Evolutionary conservation across 2,113 vertebrate genomes (phyloP), one percentile per base, ranked within the genome.

Genomic region (Rousettus leschenaultii): DNA sequence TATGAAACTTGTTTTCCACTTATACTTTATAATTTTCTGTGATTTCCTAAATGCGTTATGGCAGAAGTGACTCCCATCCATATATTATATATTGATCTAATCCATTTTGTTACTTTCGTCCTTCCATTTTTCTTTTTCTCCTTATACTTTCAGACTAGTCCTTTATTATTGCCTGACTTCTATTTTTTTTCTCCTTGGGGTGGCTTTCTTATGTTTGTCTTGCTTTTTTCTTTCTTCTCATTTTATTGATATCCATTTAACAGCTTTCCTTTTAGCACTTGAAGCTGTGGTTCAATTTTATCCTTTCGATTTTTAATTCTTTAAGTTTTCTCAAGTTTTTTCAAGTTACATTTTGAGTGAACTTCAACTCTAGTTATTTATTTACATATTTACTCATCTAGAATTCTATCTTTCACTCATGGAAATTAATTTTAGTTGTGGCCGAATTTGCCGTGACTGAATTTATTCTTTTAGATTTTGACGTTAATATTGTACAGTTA

Each of bases 371-470:
- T 91, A 57, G 48, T 70, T 91, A 3, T 92, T 91, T 95, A 85
- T 85, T 93, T 85, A 26, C 13, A 28, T 89, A 8, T 84, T 75
- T 89, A 51, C 19, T 68, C 63, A 79, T 48, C 30, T 89, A 55
- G 48, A 93, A 82, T 82, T 93, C 22, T 86, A 3, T 79, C 48
- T 77, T 95, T 86, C 61, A 53, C 15, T 83, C 93, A 18, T 1
- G 73, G 75, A 75, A 85, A 13, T 90, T 93, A 90, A 87, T 88
- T 97, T 97, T 95, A 43, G 14, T 88, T 26, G 84, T 86, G 79
- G 59, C 38, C 86, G 22, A 91, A 71, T 83, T 83, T 70, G 16
- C 74, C 14, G 65, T 61, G 38, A 55, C 79, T 61, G 79, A 43
- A 2, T 89, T 70, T 77, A 91, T 90, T 70, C n/a, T 91, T 95